Conservation (phyloP, 2,888 invertebrate genomes). For the Sarcophaga rosellei region DNA sequence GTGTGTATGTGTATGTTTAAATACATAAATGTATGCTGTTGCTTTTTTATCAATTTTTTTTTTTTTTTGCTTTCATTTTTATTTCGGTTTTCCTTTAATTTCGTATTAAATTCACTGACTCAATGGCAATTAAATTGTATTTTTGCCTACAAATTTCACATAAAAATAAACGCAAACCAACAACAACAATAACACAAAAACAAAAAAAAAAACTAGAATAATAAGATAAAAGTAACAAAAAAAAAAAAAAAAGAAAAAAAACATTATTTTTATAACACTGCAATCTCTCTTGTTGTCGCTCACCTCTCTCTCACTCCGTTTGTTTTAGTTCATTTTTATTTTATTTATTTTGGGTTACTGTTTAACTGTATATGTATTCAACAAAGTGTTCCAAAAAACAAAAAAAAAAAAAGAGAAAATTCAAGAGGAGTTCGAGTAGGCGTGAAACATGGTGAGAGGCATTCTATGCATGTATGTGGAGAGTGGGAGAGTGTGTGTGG, state of each 20-base stretch:
- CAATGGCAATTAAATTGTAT: constrained; percentile 63
- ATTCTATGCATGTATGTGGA: background rate
- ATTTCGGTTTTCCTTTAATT: background rate
- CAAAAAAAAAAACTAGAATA: constrained; percentile 11
- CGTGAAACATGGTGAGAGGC: constrained; percentile 13
- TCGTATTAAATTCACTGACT: constrained; percentile 46
- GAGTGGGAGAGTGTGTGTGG: background rate
- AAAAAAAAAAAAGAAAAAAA: constrained; percentile 1
- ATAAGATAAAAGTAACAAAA: constrained; percentile 17
- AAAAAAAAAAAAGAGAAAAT: constrained; percentile 30
- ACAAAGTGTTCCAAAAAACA: background rate
- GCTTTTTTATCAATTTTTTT: background rate
- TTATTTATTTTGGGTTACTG: background rate
- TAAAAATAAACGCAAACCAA: background rate
- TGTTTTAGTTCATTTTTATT: background rate
- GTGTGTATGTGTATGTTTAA: background rate
- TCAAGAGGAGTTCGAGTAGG: constrained; percentile 45
- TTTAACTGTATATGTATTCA: background rate
- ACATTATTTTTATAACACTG: constrained; percentile 41
- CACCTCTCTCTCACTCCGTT: background rate
- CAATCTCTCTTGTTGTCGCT: constrained; percentile 1
- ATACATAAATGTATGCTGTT: background rate
- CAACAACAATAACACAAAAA: background rate
- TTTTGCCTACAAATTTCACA: constrained; percentile 35
- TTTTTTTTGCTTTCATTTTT: background rate